Evolutionary conservation across 2,797 vertebrate species (phyloP).

Genomic region (Enteromius fasciolatus): DNA sequence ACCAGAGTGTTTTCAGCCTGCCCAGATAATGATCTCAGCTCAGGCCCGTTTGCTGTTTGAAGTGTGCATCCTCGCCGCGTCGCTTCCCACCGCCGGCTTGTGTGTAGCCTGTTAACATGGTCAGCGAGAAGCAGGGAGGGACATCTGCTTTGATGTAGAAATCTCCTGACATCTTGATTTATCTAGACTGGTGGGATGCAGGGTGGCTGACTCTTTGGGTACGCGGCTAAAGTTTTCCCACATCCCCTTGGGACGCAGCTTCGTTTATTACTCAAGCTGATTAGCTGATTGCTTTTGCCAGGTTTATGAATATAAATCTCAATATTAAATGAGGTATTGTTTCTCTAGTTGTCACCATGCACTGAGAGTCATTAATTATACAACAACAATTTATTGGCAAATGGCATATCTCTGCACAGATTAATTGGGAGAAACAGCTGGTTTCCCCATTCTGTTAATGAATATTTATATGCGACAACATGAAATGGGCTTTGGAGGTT

Average conservation of each 20-base stretch:
- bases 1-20: slow-evolving; percentile 52
- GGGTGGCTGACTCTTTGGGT: slow-evolving; percentile 38
- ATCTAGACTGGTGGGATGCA: slow-evolving; percentile 55
- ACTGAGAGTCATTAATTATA: slow-evolving; percentile 66
- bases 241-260: slow-evolving; percentile 20
- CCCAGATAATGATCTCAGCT: slow-evolving; percentile 65
- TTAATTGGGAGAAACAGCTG: slow-evolving; percentile 80
- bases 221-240: slow-evolving; percentile 25
- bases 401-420: slow-evolving; percentile 66
- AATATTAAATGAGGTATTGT: slow-evolving; percentile 57
- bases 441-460: slow-evolving; percentile 71
- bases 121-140: background rate
- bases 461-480: slow-evolving; percentile 77
- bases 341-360: slow-evolving; percentile 51
- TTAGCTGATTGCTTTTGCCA: slow-evolving; percentile 53
- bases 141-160: slow-evolving; percentile 58
- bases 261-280: slow-evolving; percentile 27
- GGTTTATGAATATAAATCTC: slow-evolving; percentile 56
- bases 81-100: slow-evolving; percentile 61
- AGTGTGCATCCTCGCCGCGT: slow-evolving; percentile 58
- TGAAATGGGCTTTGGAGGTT: slow-evolving; percentile 65
- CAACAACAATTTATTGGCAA: slow-evolving; percentile 72
- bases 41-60: slow-evolving; percentile 65
- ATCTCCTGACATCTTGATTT: slow-evolving; percentile 77
- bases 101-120: slow-evolving; percentile 42